Evolutionary conservation across 2,888 invertebrate genomes (phyloP), one percentile per base, ranked within the genome.

Genomic region (Xiphydria camelus): DNA sequence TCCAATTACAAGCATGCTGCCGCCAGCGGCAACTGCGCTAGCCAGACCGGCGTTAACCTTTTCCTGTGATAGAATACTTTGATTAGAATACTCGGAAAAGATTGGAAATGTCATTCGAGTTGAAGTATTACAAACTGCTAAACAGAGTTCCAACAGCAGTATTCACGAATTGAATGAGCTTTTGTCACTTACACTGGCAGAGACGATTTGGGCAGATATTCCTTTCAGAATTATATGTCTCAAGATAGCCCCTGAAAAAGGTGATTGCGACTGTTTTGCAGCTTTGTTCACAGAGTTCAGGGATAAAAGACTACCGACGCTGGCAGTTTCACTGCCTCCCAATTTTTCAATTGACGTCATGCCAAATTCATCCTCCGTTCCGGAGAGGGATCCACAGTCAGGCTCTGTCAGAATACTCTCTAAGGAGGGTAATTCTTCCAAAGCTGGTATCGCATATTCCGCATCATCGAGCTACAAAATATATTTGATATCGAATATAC

Each of bases 31-130:
- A 66, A 91, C 82, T 4, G 92, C 88, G 47, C 94, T 94, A 6
- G 94, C 91, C 52, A 88, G 80, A 4, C 96, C 96, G 42, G 94
- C 91, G 76, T 90, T 87, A 10, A 94, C 89, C 58, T 91, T 83
- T 63, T 95, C 94, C 90, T 91, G 68, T 41, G 77, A 78, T 55
- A 47, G 50, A 35, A 29, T 34, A 38, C 15, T 20, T 22, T 37
- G 25, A 17, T 33, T 35, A 34, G 17, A 9, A 36, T 20, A 31
- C 32, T n/a, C n/a, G n/a, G n/a, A n/a, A n/a, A 31, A 20, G 4
- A 25, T 41, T 37, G 21, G 41, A 41, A 36, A 20, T 26, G 4
- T 9, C 17, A 19, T 23, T 29, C 29, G 17, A 12, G 20, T 7
- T 18, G 14, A 18, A 14, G 29, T 23, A 32, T 32, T 33, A n/a